Conservation (phyloP, 2,888 invertebrate species). For the Netelia virgata region DNA sequence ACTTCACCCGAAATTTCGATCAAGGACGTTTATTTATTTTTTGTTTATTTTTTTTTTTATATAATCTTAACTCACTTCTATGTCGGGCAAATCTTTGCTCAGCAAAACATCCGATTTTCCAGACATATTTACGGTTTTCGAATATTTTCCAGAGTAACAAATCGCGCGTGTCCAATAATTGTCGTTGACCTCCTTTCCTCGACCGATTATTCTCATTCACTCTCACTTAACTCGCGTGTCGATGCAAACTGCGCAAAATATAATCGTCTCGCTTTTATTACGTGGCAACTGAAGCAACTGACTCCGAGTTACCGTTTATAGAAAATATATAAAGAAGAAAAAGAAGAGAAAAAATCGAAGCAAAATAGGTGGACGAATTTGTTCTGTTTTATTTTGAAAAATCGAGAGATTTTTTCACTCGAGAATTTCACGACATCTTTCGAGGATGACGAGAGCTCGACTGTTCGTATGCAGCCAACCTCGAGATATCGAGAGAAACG, state of each 20-base stretch:
- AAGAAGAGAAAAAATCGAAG: background rate
- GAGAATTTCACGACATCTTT: background rate
- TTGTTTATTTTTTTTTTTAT: no score
- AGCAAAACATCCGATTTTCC: constrained; percentile 80
- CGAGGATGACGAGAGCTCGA: background rate
- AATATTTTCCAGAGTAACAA: background rate
- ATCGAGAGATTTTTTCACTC: background rate
- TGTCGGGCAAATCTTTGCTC: constrained; percentile 92
- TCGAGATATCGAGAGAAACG: background rate
- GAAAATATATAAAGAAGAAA: background rate
- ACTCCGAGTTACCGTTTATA: constrained; percentile 71
- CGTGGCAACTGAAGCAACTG: constrained; percentile 76
- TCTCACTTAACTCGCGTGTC: background rate
- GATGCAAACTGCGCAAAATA: background rate
- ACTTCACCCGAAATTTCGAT: background rate
- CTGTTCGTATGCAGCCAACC: background rate
- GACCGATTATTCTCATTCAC: constrained; percentile 4
- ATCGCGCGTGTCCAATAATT: background rate
- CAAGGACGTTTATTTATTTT: background rate
- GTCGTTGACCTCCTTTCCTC: constrained; percentile 3
- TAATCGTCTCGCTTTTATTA: no score
- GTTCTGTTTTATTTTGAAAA: no score
- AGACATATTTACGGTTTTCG: constrained; percentile 40
- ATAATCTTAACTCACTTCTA: constrained; percentile 88
- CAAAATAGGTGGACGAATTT: no score